Percentiles rank a stretch among this genome's conserved stretches.
These are phyloP conservation scores for Achatina immaculata DNA, from an alignment of 1,140 invertebrate genomes.

Conservation along the genomic window DNA sequence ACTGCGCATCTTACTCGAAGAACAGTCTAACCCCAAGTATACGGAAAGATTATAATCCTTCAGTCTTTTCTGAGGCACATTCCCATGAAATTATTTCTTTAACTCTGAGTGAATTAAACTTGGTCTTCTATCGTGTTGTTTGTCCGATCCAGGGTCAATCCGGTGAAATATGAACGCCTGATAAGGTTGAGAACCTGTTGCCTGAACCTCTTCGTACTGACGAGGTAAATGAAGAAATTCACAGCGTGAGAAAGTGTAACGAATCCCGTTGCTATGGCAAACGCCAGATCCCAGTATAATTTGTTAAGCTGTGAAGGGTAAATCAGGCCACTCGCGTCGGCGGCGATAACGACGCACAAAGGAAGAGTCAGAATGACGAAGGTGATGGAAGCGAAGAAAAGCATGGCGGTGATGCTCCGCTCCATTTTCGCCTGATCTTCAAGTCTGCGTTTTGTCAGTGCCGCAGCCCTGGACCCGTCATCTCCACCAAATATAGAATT, in stretches of 20 bases:
- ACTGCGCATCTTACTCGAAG: no score
- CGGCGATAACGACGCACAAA: conserved; percentile 12
- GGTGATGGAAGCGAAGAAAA: conserved; percentile 36
- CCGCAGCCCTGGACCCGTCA: neutral
- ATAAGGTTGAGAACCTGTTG: neutral
- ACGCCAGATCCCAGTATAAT: neutral
- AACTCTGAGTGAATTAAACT: no score
- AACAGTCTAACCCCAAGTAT: no score
- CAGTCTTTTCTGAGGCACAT: no score
- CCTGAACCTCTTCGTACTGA: conserved; percentile 30
- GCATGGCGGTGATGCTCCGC: conserved; percentile 37
- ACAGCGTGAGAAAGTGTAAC: conserved; percentile 38
- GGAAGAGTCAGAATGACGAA: conserved; percentile 41
- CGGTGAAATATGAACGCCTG: neutral
- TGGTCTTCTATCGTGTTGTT: no score
- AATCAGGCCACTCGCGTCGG: neutral
- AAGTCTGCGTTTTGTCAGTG: neutral
- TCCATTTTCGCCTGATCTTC: conserved; percentile 3
- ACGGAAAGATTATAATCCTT: no score
- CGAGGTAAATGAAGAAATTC: conserved; percentile 44
- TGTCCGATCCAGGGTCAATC: no score
- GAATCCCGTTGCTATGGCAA: conserved; percentile 39
- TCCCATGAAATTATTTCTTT: no score
- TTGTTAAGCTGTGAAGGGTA: neutral
- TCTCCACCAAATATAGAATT: neutral